These are phyloP conservation scores for Oncopodura yosiiana DNA, from an alignment of 1,140 invertebrate species.

Conservation along the genomic window DNA sequence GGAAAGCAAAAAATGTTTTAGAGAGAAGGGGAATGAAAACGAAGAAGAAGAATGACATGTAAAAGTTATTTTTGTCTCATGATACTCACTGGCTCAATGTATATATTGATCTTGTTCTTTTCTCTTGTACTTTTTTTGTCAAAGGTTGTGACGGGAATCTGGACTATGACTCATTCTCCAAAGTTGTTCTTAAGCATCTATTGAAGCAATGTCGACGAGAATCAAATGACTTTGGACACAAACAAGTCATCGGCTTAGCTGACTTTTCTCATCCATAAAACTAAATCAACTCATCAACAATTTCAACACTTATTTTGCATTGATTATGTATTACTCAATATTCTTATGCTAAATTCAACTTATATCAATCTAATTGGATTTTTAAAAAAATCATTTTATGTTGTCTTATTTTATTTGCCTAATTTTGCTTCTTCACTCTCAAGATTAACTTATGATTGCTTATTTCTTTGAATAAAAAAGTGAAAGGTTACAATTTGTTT, in stretches of 20 bases:
- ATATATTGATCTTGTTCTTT: not conserved
- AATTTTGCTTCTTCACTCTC: no score
- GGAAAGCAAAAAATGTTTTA: not conserved
- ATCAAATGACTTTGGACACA: constrained; percentile 12
- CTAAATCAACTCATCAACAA: no score
- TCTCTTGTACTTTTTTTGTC: not conserved
- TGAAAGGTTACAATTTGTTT: no score
- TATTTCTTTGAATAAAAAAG: no score
- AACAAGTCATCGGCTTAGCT: constrained; percentile 5
- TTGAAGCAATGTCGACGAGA: constrained; percentile 5
- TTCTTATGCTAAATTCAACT: no score
- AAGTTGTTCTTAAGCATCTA: constrained; percentile 10
- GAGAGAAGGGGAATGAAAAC: constrained; percentile 7
- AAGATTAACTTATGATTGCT: no score
- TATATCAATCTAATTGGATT: no score
- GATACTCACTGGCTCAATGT: not conserved
- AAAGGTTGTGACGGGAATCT: constrained; percentile 7
- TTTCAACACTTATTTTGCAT: no score
- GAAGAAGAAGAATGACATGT: constrained; percentile 1
- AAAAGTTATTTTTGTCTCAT: not conserved
- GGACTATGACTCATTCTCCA: constrained; percentile 14
- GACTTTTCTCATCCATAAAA: constrained; percentile 8
- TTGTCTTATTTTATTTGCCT: no score
- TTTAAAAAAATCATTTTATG: no score
- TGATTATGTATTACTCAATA: no score